Percentiles rank a stretch among this genome's conserved stretches.
Conservation (phyloP, 2,797 vertebrate species). For the Eulemur rubriventer region DNA sequence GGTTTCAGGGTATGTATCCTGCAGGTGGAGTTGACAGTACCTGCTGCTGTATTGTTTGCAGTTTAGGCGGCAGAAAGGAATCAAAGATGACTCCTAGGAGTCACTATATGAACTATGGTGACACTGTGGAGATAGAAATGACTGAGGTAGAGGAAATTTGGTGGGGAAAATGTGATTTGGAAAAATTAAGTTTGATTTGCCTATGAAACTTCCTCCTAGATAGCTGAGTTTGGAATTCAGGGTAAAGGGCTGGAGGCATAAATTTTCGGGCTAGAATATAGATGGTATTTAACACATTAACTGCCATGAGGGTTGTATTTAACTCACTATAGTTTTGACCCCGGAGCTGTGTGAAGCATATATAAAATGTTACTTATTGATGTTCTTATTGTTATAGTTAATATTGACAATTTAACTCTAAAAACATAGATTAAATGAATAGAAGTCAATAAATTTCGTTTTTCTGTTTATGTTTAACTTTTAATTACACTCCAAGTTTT, state of each 20-base stretch:
- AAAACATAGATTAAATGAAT: no score
- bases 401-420: no score
- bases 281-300: background rate
- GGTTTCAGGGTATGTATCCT: background rate
- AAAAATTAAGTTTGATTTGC: background rate
- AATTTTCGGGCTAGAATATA: background rate
- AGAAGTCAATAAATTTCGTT: no score
- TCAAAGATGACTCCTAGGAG: background rate
- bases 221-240: background rate
- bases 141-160: background rate
- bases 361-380: no score
- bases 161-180: background rate
- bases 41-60: background rate
- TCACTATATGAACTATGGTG: fast-evolving
- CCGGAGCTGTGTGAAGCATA: no score
- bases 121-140: background rate
- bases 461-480: no score
- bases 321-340: no score
- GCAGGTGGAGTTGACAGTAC: background rate
- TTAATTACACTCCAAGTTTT: no score
- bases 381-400: no score
- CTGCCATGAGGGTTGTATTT: no score
- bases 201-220: background rate
- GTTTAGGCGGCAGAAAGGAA: background rate
- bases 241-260: background rate